These are phyloP conservation scores for Gnathonemus longibarbis DNA, from an alignment of 2,113 vertebrate genomes.

Conservation along the genomic window DNA sequence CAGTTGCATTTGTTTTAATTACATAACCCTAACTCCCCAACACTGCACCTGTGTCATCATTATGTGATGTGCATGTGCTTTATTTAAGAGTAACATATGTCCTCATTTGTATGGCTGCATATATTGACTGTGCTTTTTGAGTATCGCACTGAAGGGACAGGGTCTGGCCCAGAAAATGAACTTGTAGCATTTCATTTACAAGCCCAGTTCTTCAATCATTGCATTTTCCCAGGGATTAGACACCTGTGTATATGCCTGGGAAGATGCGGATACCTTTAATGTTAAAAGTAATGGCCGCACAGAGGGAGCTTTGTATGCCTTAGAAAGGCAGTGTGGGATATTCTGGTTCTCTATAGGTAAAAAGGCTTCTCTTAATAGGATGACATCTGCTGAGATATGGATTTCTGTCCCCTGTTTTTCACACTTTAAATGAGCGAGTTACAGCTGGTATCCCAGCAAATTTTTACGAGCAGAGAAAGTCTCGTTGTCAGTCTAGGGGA, in stretches of 20 bases:
- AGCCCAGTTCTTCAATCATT: not conserved
- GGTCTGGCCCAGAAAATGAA: not conserved
- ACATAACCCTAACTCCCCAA: not conserved
- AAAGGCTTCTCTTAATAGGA: not conserved
- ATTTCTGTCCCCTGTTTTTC: not conserved
- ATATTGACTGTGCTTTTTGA: not conserved
- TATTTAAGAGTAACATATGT: not conserved
- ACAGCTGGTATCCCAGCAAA: not conserved
- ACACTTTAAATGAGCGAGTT: slow-evolving; percentile 2
- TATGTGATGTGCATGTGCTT: not conserved
- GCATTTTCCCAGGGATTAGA: not conserved
- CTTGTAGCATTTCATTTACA: not conserved
- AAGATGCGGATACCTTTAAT: not conserved
- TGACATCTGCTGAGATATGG: not conserved
- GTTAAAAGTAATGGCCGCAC: not conserved
- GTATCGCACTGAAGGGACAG: not conserved
- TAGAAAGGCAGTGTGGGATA: not conserved
- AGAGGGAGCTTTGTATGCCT: not conserved
- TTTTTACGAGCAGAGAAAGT: not conserved
- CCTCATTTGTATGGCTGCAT: not conserved
- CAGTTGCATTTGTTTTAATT: not conserved
- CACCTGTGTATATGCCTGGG: not conserved
- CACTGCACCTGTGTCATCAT: not conserved
- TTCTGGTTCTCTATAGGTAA: not conserved
- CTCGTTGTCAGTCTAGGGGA: not conserved